Base-by-base conservation (phyloP, 2,888 invertebrate genomes). In the Cephonodes hylas region DNA sequence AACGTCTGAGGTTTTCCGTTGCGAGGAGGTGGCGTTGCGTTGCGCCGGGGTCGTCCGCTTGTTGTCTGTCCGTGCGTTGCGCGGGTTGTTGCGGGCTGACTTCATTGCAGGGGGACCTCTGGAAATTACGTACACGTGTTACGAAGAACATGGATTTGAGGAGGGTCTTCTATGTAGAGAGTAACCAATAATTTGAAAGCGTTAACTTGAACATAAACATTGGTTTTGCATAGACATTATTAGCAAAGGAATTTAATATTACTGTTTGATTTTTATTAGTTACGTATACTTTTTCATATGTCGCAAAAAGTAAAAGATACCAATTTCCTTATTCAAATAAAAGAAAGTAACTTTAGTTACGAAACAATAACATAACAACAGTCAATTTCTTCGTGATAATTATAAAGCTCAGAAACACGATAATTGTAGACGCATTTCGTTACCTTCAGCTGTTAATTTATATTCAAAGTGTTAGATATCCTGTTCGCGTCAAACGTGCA, bases 81-180 rank as follows among this genome's bases (percentile, higher is more conserved):
- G 79, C 1, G 83, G 74, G 68, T 90, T 89, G 71, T 83, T 84
- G 45, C 88, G 82, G 18, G 90, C 90, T 8, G 93, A 92, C 67
- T 88, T 90, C 79, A 90, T 75, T 1, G 81, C 63, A 27, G 89
- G 84, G 6, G 90, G 90, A 45, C 83, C 89, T 78, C 91, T 91
- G 79, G 3, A 58, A 69, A 65, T 45, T 42, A 31, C n/a, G 2
- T 10, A 31, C 5, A 38, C 23, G n/a, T 23, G n/a, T n/a, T n/a
- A n/a, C n/a, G n/a, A n/a, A n/a, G n/a, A n/a, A n/a, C n/a, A n/a
- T n/a, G n/a, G n/a, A n/a, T n/a, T n/a, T n/a, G n/a, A n/a, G n/a
- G n/a, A n/a, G n/a, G n/a, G n/a, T n/a, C n/a, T n/a, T n/a, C n/a
- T n/a, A n/a, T n/a, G n/a, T n/a, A n/a, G n/a, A n/a, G n/a, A n/a